These are phyloP conservation scores for Micromesistius poutassou DNA, from an alignment of 2,797 vertebrate genomes.

Conservation along the genomic window DNA sequence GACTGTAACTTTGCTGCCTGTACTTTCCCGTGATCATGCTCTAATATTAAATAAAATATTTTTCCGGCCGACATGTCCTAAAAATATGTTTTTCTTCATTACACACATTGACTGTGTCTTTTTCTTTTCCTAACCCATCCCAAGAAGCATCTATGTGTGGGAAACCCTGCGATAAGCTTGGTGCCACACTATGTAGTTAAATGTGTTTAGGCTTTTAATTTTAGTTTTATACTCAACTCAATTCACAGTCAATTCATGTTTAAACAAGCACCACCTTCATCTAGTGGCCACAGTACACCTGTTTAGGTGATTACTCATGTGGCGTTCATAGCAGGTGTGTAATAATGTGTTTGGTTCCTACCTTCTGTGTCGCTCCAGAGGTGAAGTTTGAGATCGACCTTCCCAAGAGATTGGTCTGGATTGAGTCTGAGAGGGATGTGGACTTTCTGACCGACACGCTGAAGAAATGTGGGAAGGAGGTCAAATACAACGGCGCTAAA, in stretches of 20 bases:
- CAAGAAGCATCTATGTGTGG: too few relatives aligned
- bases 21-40: too few relatives aligned
- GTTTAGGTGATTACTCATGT: not conserved
- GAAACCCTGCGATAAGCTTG: too few relatives aligned
- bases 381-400: constrained; percentile 91
- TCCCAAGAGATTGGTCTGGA: constrained; percentile 87
- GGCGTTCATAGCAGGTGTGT: not conserved
- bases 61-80: too few relatives aligned
- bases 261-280: not conserved
- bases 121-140: too few relatives aligned
- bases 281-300: not conserved
- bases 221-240: not conserved
- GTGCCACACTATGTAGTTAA: not conserved
- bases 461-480: constrained; percentile 87
- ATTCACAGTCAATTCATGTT: not conserved
- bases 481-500: constrained; percentile 84
- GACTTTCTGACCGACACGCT: constrained; percentile 81
- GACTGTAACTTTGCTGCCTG: too few relatives aligned
- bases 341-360: not conserved
- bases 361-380: constrained; percentile 60
- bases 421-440: constrained; percentile 80
- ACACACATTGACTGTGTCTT: too few relatives aligned
- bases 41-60: too few relatives aligned
- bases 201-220: not conserved
- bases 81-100: too few relatives aligned